A percentile compares a stretch with the other conserved stretches of the same genome.
Conservation (phyloP, 1,140 invertebrate genomes). For the Pteromalus puparum region DNA sequence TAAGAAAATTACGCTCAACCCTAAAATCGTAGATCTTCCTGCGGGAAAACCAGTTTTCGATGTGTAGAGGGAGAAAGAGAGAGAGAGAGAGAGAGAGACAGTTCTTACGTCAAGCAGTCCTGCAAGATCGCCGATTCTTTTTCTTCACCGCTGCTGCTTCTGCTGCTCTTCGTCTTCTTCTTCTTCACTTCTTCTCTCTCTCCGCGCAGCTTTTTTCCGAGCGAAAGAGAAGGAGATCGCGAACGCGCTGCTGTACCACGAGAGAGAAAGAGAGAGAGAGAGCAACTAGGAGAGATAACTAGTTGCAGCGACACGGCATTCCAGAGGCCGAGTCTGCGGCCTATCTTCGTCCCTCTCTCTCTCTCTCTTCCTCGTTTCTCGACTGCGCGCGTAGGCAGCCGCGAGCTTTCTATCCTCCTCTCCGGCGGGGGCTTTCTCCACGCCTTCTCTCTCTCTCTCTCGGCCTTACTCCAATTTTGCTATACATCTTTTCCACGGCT, state of each 20-base stretch:
- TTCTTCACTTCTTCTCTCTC: background rate
- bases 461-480: constrained; percentile 35
- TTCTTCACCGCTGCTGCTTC: background rate
- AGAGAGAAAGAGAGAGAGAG: background rate
- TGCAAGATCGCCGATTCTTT: constrained; percentile 22
- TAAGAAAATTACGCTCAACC: constrained; percentile 47
- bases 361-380: constrained; percentile 16
- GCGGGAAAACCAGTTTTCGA: constrained; percentile 58
- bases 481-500: background rate
- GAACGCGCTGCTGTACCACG: background rate
- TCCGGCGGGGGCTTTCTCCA: constrained; percentile 18
- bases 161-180: background rate
- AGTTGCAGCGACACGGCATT: constrained; percentile 54
- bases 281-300: constrained; percentile 52
- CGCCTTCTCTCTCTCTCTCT: background rate
- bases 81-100: background rate
- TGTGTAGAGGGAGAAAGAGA: background rate
- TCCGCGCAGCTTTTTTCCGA: background rate
- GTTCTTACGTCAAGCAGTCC: constrained; percentile 37
- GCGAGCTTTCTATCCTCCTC: constrained; percentile 39
- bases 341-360: constrained; percentile 45
- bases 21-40: constrained; percentile 58
- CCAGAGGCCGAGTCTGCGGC: constrained; percentile 27
- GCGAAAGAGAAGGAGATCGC: background rate
- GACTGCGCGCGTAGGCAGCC: background rate